Evolutionary conservation across 2,113 vertebrate species (phyloP).

Genomic region (Etheostoma cragini): DNA sequence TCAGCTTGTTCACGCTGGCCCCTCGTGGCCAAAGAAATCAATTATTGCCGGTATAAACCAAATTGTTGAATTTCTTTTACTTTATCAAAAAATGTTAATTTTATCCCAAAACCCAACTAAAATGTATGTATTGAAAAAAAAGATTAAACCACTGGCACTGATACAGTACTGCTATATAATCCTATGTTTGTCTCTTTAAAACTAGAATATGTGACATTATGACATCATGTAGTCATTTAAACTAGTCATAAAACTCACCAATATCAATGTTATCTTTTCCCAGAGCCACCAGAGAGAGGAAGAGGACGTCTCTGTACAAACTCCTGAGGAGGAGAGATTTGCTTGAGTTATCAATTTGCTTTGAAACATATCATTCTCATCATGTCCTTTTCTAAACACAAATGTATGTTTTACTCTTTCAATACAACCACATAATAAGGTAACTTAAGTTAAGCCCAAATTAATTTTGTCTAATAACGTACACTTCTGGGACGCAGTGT

Average conservation of each 20-base stretch:
- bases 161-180: not conserved
- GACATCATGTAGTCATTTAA: not conserved
- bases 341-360: not conserved
- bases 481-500: not conserved
- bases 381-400: too few species aligned
- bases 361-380: too few species aligned
- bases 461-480: too few species aligned
- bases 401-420: not conserved
- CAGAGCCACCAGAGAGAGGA: conserved; percentile 95
- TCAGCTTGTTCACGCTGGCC: not conserved
- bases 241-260: conserved; percentile 82
- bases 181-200: not conserved
- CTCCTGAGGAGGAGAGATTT: conserved; percentile 85
- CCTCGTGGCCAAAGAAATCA: not conserved
- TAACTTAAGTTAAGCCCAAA: too few species aligned
- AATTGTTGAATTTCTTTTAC: not conserved
- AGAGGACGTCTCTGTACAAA: conserved; percentile 96
- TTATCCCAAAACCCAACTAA: not conserved
- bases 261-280: conserved; percentile 98
- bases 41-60: not conserved
- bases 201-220: not conserved
- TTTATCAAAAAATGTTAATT: not conserved
- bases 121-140: not conserved
- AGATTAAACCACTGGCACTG: not conserved
- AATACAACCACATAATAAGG: not conserved